These are phyloP conservation scores for Chanos chanos DNA, from an alignment of 2,797 vertebrate species.

Conservation along the genomic window DNA sequence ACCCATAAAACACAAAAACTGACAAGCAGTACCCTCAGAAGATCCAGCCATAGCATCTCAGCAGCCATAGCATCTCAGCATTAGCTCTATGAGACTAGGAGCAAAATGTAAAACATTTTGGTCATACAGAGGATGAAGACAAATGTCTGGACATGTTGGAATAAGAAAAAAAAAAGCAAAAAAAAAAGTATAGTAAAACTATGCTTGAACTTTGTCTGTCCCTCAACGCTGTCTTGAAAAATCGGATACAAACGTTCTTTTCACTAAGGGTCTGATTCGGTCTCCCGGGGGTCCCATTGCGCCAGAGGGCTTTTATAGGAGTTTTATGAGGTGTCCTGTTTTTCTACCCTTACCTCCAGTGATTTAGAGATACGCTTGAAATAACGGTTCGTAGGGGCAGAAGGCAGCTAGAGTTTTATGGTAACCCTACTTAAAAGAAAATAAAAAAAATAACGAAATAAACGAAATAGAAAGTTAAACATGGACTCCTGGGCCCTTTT, in stretches of 20 bases:
- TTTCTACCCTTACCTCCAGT: slow-evolving; percentile 63
- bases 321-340: slow-evolving; percentile 73
- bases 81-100: neutral
- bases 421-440: slow-evolving; percentile 53
- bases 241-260: slow-evolving; percentile 52
- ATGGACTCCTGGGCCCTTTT: too few species aligned
- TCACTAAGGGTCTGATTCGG: slow-evolving; percentile 58
- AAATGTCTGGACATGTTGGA: slow-evolving; percentile 34
- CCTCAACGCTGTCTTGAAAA: slow-evolving; percentile 57
- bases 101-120: neutral
- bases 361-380: slow-evolving; percentile 60
- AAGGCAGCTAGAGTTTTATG: slow-evolving; percentile 63
- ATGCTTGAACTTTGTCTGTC: slow-evolving; percentile 51
- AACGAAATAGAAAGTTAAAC: too few species aligned
- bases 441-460: too few species aligned
- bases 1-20: too few species aligned
- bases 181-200: slow-evolving; percentile 51
- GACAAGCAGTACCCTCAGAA: too few species aligned
- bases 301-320: slow-evolving; percentile 59
- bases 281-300: slow-evolving; percentile 55
- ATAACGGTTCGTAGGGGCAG: slow-evolving; percentile 60
- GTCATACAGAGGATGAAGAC: neutral
- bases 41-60: too few species aligned
- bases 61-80: too few species aligned
- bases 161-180: too few species aligned